These are phyloP conservation scores for Palaemon carinicauda DNA, from an alignment of 1,140 invertebrate species.

Conservation along the genomic window DNA sequence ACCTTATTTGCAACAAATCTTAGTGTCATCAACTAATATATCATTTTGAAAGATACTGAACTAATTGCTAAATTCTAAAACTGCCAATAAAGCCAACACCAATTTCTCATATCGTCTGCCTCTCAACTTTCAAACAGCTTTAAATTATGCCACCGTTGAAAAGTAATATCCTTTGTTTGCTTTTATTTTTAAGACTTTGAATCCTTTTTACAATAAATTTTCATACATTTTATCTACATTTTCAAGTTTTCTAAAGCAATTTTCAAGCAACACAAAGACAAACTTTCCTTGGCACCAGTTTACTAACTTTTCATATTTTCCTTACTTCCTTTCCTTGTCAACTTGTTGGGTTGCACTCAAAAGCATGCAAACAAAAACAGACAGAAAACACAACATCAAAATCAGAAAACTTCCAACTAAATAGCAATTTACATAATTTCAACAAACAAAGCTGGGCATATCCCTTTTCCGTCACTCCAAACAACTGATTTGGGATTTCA, in stretches of 20 bases:
- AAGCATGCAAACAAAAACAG: conserved; percentile 56
- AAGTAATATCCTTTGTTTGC: neutral
- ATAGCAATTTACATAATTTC: conserved; percentile 9
- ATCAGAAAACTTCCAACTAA: conserved; percentile 49
- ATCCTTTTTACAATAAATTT: no score
- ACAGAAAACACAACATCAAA: conserved; percentile 50
- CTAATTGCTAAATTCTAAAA: neutral
- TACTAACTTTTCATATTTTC: conserved; percentile 39
- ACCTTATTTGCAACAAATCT: no score
- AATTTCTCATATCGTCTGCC: conserved; percentile 57
- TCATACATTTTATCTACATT: no score
- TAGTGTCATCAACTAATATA: no score
- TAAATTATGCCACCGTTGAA: neutral
- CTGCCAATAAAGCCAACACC: conserved; percentile 54
- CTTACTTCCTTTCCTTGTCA: conserved; percentile 57
- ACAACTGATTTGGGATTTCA: no score
- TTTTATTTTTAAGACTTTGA: neutral
- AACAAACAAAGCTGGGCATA: conserved; percentile 1
- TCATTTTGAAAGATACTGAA: no score
- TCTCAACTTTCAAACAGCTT: conserved; percentile 33
- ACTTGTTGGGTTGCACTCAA: conserved; percentile 56
- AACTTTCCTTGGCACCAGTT: conserved; percentile 48
- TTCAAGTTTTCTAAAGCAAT: neutral
- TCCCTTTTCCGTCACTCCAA: neutral
- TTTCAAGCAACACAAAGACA: conserved; percentile 7